Evolutionary conservation across 1,140 invertebrate genomes (phyloP), one percentile per base, ranked within the genome.

Genomic region (Caenorhabditis brenneri): DNA sequence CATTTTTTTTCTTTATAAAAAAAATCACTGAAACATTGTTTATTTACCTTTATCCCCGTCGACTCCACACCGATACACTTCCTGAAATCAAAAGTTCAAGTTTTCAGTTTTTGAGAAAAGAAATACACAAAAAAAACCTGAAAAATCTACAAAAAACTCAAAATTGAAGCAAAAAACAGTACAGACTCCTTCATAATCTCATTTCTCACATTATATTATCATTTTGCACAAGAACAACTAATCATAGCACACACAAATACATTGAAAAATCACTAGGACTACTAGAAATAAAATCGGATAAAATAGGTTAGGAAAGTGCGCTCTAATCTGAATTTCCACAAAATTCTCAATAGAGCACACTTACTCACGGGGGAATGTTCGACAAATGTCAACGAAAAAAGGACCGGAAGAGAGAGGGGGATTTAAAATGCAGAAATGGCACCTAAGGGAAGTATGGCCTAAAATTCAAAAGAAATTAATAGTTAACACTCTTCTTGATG

Each of bases 401-500:
- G 2, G n/a, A n/a, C 15, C 5, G 15, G 15, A 29, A 51, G n/a
- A 19, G n/a, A 51, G 49, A 19, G 19, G n/a, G n/a, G n/a, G 39
- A 12, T 42, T 51, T 51, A 16, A 51, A 51, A 55, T 55, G 7
- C 10, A 27, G 24, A 6, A 29, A 55, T 55, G 22, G 22, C 10
- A 19, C 48, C 24, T n/a, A n/a, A n/a, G n/a, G n/a, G n/a, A n/a
- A n/a, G n/a, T n/a, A n/a, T n/a, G n/a, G n/a, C n/a, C n/a, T n/a
- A n/a, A n/a, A n/a, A n/a, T n/a, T n/a, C n/a, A n/a, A 33, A 7
- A 31, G 12, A 4, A 15, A 9, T 36, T 36, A 96, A 91, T 94
- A 97, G 80, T 94, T 93, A 0, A 96, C 89, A 7, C 95, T 89
- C 86, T 95, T 93, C 85, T 94, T 93, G 2, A 99, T 91, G 15